Base-by-base conservation (phyloP, 2,113 vertebrate genomes). In the Aphyosemion australe region DNA sequence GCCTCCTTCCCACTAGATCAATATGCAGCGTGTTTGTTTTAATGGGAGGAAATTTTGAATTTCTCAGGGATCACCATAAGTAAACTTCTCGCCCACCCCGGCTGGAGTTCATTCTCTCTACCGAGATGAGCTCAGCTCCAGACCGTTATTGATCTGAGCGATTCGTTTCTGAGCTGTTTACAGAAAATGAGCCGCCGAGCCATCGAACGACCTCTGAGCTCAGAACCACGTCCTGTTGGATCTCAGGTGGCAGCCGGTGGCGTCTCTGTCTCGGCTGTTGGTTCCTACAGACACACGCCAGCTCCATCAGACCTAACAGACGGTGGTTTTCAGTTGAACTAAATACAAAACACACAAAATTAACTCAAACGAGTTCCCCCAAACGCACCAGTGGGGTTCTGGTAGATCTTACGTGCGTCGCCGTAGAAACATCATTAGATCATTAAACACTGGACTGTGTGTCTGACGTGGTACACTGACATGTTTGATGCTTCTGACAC, bases 41-140 rank as follows among this genome's bases (percentile, higher is more conserved):
- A 72, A 57, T 42, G 65, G 39, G 11, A 31, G 68, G 18, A 73
- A 50, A 18, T 64, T 62, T 69, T 37, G 51, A 73, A 69, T 65
- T 69, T 62, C 39, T 46, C 51, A 10, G 26, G 41, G 41, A 53
- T 78, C 48, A 52, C 75, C 52, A 51, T 48, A n/a, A 65, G 46
- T 12, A 34, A 59, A 62, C 43, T 19, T n/a, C 31, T 61, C 58
- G 34, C 26, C 62, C 20, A 32, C 49, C 16, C 19, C 47, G 13
- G 26, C 65, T 55, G 3, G 10, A 43, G 19, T 61, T 31, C 15
- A 13, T 32, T 51, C 21, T 13, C n/a, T 34, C 47, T 15, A 37
- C 8, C 16, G 11, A 47, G 10, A n/a, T 16, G 48, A 68, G n/a
- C 41, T 42, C 51, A 39, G 19, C 16, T 56, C 54, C 12, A 21